Conservation (phyloP, 2,113 vertebrate species). For the Prolemur simus region DNA sequence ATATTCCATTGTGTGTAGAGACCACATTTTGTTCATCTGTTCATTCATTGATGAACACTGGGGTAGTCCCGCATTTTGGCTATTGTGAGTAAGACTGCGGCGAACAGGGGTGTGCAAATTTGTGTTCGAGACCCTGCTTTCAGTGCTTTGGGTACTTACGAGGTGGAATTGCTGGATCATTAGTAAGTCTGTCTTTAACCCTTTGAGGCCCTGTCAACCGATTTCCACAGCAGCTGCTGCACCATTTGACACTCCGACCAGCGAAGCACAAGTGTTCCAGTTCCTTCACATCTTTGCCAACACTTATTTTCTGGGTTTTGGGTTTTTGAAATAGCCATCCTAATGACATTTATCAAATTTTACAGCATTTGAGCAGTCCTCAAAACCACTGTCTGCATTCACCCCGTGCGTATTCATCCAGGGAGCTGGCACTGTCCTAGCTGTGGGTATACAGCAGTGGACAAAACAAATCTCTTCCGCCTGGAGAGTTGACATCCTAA, state of each 20-base stretch:
- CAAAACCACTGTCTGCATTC: neutral
- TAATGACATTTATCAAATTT: neutral
- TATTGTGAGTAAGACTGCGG: neutral
- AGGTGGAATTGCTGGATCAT: neutral
- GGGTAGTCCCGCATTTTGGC: no score
- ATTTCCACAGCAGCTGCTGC: accelerated
- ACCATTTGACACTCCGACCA: neutral
- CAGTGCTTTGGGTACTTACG: no score
- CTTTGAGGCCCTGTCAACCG: neutral
- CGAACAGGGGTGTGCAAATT: neutral
- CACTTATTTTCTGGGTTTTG: neutral
- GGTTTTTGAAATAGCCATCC: neutral
- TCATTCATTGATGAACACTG: no score
- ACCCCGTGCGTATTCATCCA: neutral
- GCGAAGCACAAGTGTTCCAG: neutral
- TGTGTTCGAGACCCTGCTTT: neutral
- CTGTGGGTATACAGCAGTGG: neutral
- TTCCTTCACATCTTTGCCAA: neutral
- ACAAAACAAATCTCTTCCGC: neutral
- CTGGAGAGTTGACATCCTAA: neutral
- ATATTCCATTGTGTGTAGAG: neutral
- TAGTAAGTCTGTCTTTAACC: neutral
- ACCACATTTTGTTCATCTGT: neutral
- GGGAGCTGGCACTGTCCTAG: accelerated
- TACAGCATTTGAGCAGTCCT: neutral